Evolutionary conservation across 2,113 vertebrate genomes (phyloP).

Genomic region (Brienomyrus brachyistius): DNA sequence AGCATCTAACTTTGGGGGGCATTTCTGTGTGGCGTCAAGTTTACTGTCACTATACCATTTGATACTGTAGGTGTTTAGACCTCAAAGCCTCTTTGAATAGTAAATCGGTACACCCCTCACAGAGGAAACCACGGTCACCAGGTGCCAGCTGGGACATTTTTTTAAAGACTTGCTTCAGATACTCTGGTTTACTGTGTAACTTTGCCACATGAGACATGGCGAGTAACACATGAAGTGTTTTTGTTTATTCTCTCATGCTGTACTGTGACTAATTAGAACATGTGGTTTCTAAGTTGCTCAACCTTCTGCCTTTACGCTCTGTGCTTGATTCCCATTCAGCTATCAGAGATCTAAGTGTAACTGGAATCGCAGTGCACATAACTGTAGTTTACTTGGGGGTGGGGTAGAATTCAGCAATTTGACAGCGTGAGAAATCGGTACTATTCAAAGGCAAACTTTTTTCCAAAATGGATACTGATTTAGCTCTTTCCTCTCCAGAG

Average conservation of each 20-base stretch:
- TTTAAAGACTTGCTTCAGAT: background rate
- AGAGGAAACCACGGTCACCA: background rate
- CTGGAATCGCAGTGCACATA: background rate
- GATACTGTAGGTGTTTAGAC: background rate
- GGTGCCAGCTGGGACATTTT: background rate
- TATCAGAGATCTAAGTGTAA: background rate
- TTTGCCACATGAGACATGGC: background rate
- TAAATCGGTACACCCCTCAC: background rate
- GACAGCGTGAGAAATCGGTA: background rate
- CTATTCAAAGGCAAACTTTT: background rate
- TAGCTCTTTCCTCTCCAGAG: background rate
- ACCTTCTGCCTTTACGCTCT: background rate
- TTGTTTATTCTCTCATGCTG: background rate
- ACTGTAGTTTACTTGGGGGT: background rate
- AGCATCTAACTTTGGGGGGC: background rate
- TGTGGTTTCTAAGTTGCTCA: background rate
- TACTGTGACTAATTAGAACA: background rate
- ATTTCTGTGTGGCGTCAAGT: background rate
- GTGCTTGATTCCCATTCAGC: background rate
- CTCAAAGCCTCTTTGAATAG: background rate
- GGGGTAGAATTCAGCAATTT: background rate
- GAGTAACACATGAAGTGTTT: background rate
- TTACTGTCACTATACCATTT: background rate
- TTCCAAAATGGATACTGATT: background rate
- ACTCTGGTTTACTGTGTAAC: background rate